Percentiles rank a stretch among this genome's conserved stretches.
Evolutionary conservation across 2,888 invertebrate species (phyloP).

Genomic region (Andricus quercusramuli): DNA sequence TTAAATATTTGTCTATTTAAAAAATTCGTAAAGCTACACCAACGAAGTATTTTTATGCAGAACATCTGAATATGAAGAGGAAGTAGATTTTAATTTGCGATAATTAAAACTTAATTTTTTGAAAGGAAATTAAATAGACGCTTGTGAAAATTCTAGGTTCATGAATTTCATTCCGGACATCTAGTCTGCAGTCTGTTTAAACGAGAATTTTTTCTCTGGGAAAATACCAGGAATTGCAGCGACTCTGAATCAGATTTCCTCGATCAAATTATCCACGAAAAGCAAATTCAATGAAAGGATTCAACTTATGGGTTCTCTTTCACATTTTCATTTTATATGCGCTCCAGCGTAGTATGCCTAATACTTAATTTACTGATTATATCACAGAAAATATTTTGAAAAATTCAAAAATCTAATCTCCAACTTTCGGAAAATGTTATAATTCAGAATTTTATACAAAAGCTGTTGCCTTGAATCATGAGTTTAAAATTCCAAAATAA

Average conservation of each 20-base stretch:
- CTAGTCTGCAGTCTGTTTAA: neutral
- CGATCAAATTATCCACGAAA: slow-evolving; percentile 29
- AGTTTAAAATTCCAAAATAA: too few relatives aligned
- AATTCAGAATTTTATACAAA: too few relatives aligned
- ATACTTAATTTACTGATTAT: slow-evolving; percentile 18
- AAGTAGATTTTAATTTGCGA: neutral
- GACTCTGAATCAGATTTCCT: slow-evolving; percentile 19
- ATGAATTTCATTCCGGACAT: neutral
- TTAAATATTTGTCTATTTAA: too few relatives aligned
- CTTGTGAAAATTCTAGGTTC: neutral
- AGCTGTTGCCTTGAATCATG: too few relatives aligned
- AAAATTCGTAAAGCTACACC: too few relatives aligned
- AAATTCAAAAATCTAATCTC: neutral
- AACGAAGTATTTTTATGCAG: neutral
- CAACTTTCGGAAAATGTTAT: too few relatives aligned
- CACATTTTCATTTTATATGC: slow-evolving; percentile 27
- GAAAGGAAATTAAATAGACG: neutral
- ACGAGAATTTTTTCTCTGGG: neutral
- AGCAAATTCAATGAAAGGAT: slow-evolving; percentile 15
- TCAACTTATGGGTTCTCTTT: slow-evolving; percentile 32
- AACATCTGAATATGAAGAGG: neutral
- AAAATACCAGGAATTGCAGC: slow-evolving; percentile 25
- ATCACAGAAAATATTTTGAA: neutral
- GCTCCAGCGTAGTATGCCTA: neutral
- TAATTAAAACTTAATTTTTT: neutral